Percentiles rank a stretch among this genome's conserved stretches.
These are phyloP conservation scores for Hemicordylus capensis DNA, from an alignment of 2,113 vertebrate species.

Conservation along the genomic window DNA sequence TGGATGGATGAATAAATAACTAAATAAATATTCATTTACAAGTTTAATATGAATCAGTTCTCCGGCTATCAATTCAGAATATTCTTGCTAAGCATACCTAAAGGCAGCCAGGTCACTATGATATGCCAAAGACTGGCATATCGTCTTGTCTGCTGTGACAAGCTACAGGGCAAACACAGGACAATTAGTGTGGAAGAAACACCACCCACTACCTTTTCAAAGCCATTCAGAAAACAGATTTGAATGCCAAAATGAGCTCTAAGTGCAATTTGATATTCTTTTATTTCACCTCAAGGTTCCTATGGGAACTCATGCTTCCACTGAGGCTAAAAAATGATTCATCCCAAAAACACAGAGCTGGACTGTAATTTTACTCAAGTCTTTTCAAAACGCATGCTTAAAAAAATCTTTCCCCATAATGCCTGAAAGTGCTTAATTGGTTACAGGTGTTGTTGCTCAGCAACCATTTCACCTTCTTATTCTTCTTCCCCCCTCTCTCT, in stretches of 20 bases:
- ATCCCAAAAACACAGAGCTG: not conserved
- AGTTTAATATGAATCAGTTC: too few relatives aligned
- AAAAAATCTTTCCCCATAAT: not conserved
- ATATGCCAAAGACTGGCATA: not conserved
- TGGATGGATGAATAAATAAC: too few relatives aligned
- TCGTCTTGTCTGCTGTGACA: not conserved
- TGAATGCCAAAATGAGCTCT: slow-evolving; percentile 6
- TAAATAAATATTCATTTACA: too few relatives aligned
- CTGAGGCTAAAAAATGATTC: not conserved
- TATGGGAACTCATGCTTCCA: not conserved
- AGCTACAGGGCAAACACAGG: not conserved
- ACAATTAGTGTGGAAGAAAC: too few relatives aligned
- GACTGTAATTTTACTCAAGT: slow-evolving; percentile 8
- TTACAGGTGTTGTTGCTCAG: slow-evolving; percentile 9
- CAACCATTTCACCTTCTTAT: slow-evolving; percentile 8
- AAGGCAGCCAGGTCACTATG: not conserved
- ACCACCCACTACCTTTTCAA: not conserved
- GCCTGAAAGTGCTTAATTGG: slow-evolving; percentile 27
- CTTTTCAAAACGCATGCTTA: slow-evolving; percentile 2
- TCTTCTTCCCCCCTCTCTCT: not conserved
- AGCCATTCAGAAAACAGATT: not conserved
- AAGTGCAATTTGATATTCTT: slow-evolving; percentile 8
- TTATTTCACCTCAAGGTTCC: not conserved
- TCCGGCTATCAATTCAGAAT: not conserved
- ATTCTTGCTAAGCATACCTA: not conserved